Evolutionary conservation across 2,888 invertebrate species (phyloP).

Genomic region (Ophioninae sp.): DNA sequence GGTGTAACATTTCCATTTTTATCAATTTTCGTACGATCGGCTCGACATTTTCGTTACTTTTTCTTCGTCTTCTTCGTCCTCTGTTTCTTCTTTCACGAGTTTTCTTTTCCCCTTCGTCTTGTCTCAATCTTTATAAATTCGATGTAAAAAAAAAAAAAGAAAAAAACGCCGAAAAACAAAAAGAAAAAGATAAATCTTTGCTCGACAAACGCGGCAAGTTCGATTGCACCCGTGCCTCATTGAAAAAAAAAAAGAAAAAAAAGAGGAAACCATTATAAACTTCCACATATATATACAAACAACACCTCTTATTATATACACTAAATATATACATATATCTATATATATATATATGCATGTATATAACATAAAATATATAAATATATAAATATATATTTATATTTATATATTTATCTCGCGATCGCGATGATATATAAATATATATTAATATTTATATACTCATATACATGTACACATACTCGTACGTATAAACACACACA

Average conservation of each 20-base stretch:
- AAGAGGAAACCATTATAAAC: slow-evolving; percentile 73
- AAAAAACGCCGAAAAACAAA: too few species aligned
- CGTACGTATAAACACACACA: slow-evolving; percentile 53
- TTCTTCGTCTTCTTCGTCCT: slow-evolving; percentile 14
- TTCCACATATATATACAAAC: slow-evolving; percentile 80
- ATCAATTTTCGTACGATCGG: slow-evolving; percentile 42
- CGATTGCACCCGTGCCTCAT: slow-evolving; percentile 66
- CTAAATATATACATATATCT: slow-evolving; percentile 74
- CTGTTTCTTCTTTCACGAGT: slow-evolving; percentile 47
- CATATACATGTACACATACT: slow-evolving; percentile 72
- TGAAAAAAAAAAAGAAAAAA: too few species aligned
- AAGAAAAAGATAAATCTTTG: too few species aligned
- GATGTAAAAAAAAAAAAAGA: slow-evolving; percentile 29
- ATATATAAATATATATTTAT: too few species aligned
- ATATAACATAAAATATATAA: too few species aligned
- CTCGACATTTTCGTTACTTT: slow-evolving; percentile 34
- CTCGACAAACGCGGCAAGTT: slow-evolving; percentile 58
- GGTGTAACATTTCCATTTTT: slow-evolving; percentile 26
- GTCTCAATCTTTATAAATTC: too few species aligned
- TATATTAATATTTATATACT: slow-evolving; percentile 65
- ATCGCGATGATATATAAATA: slow-evolving; percentile 67
- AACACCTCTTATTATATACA: slow-evolving; percentile 80
- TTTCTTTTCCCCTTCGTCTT: slow-evolving; percentile 26
- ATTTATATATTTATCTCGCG: too few species aligned
- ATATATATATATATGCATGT: slow-evolving; percentile 62